These are phyloP conservation scores for Alectoris magna DNA, from an alignment of 2,797 vertebrate species.

Conservation along the genomic window DNA sequence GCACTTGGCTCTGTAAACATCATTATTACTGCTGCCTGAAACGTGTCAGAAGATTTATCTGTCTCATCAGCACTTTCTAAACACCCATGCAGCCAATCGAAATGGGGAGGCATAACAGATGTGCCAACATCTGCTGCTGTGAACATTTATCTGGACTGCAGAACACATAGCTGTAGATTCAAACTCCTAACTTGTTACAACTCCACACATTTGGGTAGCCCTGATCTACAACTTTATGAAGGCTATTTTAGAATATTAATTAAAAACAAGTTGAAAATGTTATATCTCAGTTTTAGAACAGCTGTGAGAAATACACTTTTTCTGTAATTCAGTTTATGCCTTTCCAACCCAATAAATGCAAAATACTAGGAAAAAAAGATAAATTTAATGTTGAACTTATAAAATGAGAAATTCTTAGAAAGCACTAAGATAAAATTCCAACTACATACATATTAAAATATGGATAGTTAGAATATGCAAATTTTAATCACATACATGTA, in stretches of 20 bases:
- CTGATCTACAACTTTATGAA: slow-evolving; percentile 22
- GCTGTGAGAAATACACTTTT: slow-evolving; percentile 14
- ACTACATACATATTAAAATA: background rate
- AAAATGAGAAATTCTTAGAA: slow-evolving; percentile 5
- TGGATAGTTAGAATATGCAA: background rate
- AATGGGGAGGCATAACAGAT: slow-evolving; percentile 65
- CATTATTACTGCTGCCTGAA: slow-evolving; percentile 28
- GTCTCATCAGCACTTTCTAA: slow-evolving; percentile 63
- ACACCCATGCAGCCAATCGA: slow-evolving; percentile 53
- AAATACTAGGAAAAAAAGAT: background rate
- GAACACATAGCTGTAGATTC: slow-evolving; percentile 1
- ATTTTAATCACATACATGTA: background rate
- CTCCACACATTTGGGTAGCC: background rate
- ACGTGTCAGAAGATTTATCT: slow-evolving; percentile 55
- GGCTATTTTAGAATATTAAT: slow-evolving; percentile 35
- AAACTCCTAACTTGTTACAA: slow-evolving; percentile 13
- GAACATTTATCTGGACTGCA: slow-evolving; percentile 44
- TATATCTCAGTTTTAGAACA: slow-evolving; percentile 9
- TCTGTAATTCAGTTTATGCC: background rate
- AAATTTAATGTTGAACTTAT: background rate
- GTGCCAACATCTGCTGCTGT: slow-evolving; percentile 62
- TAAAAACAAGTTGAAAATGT: slow-evolving; percentile 39
- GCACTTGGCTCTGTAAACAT: slow-evolving; percentile 35
- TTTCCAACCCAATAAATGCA: background rate
- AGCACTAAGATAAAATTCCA: background rate